phyloP scores from a whole-genome alignment of 1,140 invertebrate species.

The Psix sp. region DNA sequence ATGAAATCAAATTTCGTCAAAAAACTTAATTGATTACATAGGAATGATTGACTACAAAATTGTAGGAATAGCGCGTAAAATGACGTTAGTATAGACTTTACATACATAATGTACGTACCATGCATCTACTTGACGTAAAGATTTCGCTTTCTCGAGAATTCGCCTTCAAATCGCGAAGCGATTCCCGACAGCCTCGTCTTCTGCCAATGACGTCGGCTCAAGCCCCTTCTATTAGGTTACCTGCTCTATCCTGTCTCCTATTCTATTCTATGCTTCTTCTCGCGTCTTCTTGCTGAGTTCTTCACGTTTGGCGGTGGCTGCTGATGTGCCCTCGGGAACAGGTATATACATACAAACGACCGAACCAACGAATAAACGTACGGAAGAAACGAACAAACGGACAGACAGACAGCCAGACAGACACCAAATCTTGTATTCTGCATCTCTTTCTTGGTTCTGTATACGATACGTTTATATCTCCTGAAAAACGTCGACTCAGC shows the following conservation, averaged over 20 bases:
- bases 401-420: conserved; percentile 62
- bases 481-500: conserved; percentile 74
- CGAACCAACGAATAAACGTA: conserved; percentile 25
- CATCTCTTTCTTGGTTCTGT: conserved; percentile 57
- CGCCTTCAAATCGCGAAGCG: conserved; percentile 70
- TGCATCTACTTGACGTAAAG: conserved; percentile 58
- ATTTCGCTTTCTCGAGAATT: conserved; percentile 70
- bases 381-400: conserved; percentile 41
- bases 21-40: conserved; percentile 3
- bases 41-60: background rate
- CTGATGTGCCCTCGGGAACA: conserved; percentile 69
- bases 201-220: conserved; percentile 74
- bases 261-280: conserved; percentile 59
- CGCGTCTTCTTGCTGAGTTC: conserved; percentile 55
- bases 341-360: conserved; percentile 34
- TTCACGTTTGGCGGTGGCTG: conserved; percentile 61
- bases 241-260: conserved; percentile 71
- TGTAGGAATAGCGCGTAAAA: conserved; percentile 34
- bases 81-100: conserved; percentile 54
- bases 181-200: conserved; percentile 68
- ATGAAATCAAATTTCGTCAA: no score
- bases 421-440: conserved; percentile 61
- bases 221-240: conserved; percentile 73
- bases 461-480: conserved; percentile 61
- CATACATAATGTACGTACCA: conserved; percentile 56